Base-by-base conservation (phyloP, 2,888 invertebrate genomes). In the Heterodera filipjevi region DNA sequence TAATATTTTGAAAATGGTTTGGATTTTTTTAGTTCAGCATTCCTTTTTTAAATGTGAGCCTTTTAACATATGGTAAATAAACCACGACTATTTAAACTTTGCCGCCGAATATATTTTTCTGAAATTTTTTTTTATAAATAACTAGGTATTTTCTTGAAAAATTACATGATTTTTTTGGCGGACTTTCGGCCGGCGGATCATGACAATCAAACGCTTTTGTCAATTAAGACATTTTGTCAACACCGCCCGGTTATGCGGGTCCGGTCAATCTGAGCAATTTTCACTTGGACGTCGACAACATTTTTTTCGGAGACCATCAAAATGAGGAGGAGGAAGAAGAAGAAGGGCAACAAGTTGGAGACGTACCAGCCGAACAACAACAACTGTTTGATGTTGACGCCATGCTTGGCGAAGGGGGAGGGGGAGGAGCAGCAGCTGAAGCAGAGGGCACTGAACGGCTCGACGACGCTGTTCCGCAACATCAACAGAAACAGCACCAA, bases 171-270 rank as follows among this genome's bases (percentile, higher is more conserved):
- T n/a, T n/a, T n/a, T n/a, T n/a, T n/a, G n/a, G n/a, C n/a, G n/a
- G n/a, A n/a, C n/a, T n/a, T n/a, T n/a, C n/a, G n/a, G n/a, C n/a
- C n/a, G n/a, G n/a, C n/a, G n/a, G n/a, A n/a, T n/a, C n/a, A n/a
- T n/a, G n/a, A n/a, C n/a, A n/a, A n/a, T n/a, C n/a, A n/a, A n/a
- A n/a, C n/a, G n/a, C n/a, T n/a, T n/a, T 39, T 39, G 39, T 12
- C 0, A 6, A 39, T 68, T n/a, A 44, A 81, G 82, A 77, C 16
- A 70, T 81, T 6, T 70, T 81, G 46, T 68, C 39, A 6, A 64
- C 59, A 22, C 80, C 84, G n/a, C 84, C 85, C 3, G 82, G 82
- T 0, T 78, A 83, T 53, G 79, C 46, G 16, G 74, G 27, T 8
- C 39, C 76, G 12, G 59, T 81, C 16, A 49, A 80, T 33, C 2